A percentile compares a stretch with the other conserved stretches of the same genome.
These are phyloP conservation scores for Heliocidaris erythrogramma DNA, from an alignment of 35 echinoderm and acorn worm genomes.

Conservation along the genomic window DNA sequence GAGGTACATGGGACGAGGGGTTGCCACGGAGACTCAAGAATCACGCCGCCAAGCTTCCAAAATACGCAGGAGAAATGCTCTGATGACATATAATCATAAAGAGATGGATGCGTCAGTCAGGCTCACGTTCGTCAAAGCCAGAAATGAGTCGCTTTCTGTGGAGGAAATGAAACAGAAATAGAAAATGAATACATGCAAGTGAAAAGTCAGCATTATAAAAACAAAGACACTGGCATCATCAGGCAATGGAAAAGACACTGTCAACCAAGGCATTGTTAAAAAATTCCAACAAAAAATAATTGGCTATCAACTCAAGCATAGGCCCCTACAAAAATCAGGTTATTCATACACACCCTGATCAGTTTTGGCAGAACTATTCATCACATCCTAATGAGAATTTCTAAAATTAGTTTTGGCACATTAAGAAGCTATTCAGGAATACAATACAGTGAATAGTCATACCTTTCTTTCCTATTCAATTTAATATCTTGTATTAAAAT, in stretches of 20 bases:
- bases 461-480: no score
- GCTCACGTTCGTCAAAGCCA: not conserved
- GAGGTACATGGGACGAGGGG: slow-evolving; percentile 29
- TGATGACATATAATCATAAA: not conserved
- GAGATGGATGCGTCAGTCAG: not conserved
- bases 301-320: not conserved
- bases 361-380: not conserved
- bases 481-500: no score
- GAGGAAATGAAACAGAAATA: not conserved
- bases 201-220: not conserved
- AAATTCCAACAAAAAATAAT: no score
- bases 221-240: not conserved
- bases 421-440: no score
- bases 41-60: not conserved
- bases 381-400: no score
- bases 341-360: not conserved
- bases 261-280: not conserved
- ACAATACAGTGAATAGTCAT: no score
- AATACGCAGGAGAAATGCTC: not conserved
- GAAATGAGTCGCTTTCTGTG: not conserved
- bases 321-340: not conserved
- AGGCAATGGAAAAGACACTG: not conserved
- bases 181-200: not conserved
- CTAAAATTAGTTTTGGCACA: no score
- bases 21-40: slow-evolving; percentile 23